Conservation (phyloP, 1,140 invertebrate genomes). For the Batillaria attramentaria region DNA sequence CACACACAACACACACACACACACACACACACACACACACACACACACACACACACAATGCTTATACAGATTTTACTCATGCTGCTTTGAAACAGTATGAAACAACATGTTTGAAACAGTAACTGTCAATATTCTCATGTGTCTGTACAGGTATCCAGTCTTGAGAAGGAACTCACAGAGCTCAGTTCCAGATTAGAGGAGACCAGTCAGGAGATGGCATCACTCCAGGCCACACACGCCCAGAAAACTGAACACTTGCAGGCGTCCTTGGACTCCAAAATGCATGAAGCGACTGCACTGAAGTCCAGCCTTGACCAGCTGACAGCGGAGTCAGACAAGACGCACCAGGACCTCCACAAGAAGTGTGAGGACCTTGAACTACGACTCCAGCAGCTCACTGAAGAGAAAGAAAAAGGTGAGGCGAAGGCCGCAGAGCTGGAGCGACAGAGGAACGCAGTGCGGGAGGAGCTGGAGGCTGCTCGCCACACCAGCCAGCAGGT, state of each 20-base stretch:
- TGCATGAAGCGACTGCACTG: not conserved
- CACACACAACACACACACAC: too few relatives aligned
- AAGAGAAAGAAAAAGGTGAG: conserved; percentile 40
- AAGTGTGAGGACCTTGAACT: conserved; percentile 24
- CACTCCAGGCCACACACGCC: not conserved
- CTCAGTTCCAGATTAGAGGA: conserved; percentile 20
- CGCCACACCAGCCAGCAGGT: conserved; percentile 38
- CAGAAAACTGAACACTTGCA: conserved; percentile 9
- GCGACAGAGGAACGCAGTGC: conserved; percentile 26
- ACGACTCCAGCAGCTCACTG: conserved; percentile 25
- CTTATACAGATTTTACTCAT: too few relatives aligned
- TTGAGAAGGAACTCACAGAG: conserved; percentile 12
- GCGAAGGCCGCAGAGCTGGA: conserved; percentile 24
- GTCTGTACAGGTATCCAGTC: conserved; percentile 1
- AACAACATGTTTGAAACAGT: not conserved
- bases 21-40: too few relatives aligned
- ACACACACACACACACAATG: too few relatives aligned
- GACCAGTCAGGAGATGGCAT: conserved; percentile 3
- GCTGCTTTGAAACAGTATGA: too few relatives aligned
- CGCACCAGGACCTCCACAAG: not conserved
- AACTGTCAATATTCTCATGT: not conserved
- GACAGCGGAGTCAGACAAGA: conserved; percentile 29
- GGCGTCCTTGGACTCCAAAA: not conserved
- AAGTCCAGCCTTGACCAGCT: conserved; percentile 13
- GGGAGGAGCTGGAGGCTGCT: conserved; percentile 22